Percentiles rank a stretch among this genome's conserved stretches.
Conservation (phyloP, 2,797 vertebrate species). For the Cryptoprocta ferox region DNA sequence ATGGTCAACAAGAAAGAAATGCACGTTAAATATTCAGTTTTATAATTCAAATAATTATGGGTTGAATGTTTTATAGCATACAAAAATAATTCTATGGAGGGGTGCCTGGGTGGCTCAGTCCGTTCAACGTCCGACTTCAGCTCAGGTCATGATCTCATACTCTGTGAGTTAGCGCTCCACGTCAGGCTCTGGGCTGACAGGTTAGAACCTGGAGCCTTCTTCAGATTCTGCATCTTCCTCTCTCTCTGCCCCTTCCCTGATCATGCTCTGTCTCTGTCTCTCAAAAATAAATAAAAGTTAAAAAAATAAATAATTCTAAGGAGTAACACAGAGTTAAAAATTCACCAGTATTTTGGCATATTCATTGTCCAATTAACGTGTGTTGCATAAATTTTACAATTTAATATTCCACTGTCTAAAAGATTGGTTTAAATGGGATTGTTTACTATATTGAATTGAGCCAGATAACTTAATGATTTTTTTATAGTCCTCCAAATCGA, state of each 20-base stretch:
- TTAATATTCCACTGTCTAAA: slow-evolving; percentile 38
- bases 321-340: background rate
- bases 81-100: background rate
- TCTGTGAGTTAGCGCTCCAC: too few species aligned
- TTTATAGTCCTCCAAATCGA: slow-evolving; percentile 11
- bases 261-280: too few species aligned
- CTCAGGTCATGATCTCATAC: too few species aligned
- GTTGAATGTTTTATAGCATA: background rate
- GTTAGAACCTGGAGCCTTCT: too few species aligned
- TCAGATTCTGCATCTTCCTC: too few species aligned
- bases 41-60: background rate
- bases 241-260: too few species aligned
- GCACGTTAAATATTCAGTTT: background rate
- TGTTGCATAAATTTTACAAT: background rate
- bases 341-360: background rate
- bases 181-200: too few species aligned
- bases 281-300: too few species aligned
- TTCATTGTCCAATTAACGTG: background rate
- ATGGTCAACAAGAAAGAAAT: background rate
- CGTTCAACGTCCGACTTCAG: too few species aligned
- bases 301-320: background rate
- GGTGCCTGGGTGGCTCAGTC: too few species aligned
- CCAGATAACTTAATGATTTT: slow-evolving; percentile 49
- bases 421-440: slow-evolving; percentile 43
- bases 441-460: slow-evolving; percentile 7